Base-by-base conservation (phyloP, 2,888 invertebrate genomes). In the Microdon myrmicae region DNA sequence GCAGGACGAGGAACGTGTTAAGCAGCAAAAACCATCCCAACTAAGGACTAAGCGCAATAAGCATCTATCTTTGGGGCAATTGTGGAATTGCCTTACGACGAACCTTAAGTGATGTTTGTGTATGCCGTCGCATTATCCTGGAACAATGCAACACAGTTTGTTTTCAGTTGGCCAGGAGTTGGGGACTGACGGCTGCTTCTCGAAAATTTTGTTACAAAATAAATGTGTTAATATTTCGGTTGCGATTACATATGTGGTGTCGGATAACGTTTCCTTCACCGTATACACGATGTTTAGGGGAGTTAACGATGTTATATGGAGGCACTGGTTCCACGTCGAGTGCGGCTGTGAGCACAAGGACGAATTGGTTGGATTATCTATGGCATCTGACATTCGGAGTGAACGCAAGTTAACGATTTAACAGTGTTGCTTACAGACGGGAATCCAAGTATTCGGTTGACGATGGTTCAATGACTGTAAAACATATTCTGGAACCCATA, bases 161-260 rank as follows among this genome's bases (percentile, higher is more conserved):
- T 41, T 56, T 56, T 49, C 19, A 20, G 44, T 35, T 41, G n/a
- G n/a, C n/a, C 37, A 38, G 29, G 20, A 31, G 23, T 16, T 7
- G 38, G 17, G 13, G 32, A 3, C 6, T 12, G 29, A 9, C 10
- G n/a, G 16, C 34, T 22, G 14, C 38, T 31, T 26, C 32, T 41
- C 17, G 47, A 37, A 22, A 64, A 51, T 45, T 56, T n/a, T 51
- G 58, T 32, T 53, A 58, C 64, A 58, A 23, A 64, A 64, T 64
- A 58, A 64, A 64, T 64, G 64, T 58, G 64, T 64, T 64, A 64
- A 64, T 64, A 64, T 64, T 64, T 64, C 51, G 64, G 64, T 64
- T 64, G 58, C 58, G 64, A 64, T 64, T 64, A 49, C 38, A 38
- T 45, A 35, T 47, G 55, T 34, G 39, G 41, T 22, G 23, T 22